A percentile compares a stretch with the other conserved stretches of the same genome.
Evolutionary conservation across 1,140 invertebrate genomes (phyloP).

Genomic region (Bombus soroeensis): DNA sequence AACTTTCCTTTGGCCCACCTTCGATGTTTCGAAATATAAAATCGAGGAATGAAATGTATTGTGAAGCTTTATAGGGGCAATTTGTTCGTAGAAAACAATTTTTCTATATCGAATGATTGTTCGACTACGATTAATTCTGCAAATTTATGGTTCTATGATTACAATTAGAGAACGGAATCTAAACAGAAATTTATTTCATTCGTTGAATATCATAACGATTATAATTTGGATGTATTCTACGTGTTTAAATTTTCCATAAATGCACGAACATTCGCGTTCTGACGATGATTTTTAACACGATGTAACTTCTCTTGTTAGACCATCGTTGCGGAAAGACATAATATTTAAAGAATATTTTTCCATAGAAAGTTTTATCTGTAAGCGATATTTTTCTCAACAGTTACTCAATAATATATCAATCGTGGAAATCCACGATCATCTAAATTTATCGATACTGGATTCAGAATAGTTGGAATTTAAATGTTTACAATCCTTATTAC

Average conservation of each 20-base stretch:
- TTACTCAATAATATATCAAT: neutral
- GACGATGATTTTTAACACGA: no score
- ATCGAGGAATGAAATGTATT: constrained; percentile 26
- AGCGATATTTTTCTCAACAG: neutral
- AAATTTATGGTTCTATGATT: neutral
- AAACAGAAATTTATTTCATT: no score
- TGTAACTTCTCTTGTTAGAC: no score
- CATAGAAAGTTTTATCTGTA: neutral
- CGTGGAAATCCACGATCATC: neutral
- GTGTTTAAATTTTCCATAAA: no score
- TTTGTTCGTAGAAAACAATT: constrained; percentile 33
- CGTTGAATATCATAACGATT: no score
- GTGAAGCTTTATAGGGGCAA: neutral
- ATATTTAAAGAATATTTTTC: neutral
- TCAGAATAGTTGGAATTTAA: no score
- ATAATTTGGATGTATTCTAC: neutral
- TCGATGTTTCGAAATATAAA: constrained; percentile 39
- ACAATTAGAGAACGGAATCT: no score
- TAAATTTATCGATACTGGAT: neutral
- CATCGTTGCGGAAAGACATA: neutral
- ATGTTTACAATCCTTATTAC: neutral
- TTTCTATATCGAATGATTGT: neutral
- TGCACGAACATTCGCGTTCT: no score
- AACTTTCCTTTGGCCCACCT: constrained; percentile 20
- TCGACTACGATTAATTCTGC: neutral